These are phyloP conservation scores for Pseudopipra pipra DNA, from an alignment of 2,113 vertebrate species.

Conservation along the genomic window DNA sequence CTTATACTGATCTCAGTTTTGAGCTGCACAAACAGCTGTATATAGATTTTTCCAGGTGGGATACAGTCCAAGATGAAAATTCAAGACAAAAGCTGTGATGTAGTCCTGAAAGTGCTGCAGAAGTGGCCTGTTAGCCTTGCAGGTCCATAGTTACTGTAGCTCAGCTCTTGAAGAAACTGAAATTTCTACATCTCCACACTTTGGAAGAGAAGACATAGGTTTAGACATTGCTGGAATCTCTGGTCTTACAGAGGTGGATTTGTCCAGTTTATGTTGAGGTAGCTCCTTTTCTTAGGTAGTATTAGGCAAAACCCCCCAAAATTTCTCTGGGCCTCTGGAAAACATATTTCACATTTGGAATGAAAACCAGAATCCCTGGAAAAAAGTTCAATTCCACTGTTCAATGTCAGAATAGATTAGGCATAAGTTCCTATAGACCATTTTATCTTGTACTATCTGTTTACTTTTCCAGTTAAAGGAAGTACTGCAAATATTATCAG, in stretches of 20 bases:
- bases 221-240: not conserved
- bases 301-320: not conserved
- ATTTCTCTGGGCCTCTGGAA: not conserved
- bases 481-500: not conserved
- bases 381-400: not conserved
- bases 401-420: not conserved
- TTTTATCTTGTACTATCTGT: not conserved
- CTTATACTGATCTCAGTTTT: not conserved
- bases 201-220: not conserved
- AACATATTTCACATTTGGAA: not conserved
- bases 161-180: not conserved
- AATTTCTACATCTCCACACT: not conserved
- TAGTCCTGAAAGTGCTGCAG: not conserved
- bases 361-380: not conserved
- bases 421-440: not conserved
- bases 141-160: not conserved
- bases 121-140: not conserved
- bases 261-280: not conserved
- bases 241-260: not conserved
- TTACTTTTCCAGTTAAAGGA: not conserved
- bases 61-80: not conserved
- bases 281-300: not conserved
- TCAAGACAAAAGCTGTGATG: not conserved
- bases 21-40: not conserved
- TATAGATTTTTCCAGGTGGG: not conserved